Evolutionary conservation across 2,888 invertebrate species (phyloP).

Genomic region (Shargacucullia verbasci): DNA sequence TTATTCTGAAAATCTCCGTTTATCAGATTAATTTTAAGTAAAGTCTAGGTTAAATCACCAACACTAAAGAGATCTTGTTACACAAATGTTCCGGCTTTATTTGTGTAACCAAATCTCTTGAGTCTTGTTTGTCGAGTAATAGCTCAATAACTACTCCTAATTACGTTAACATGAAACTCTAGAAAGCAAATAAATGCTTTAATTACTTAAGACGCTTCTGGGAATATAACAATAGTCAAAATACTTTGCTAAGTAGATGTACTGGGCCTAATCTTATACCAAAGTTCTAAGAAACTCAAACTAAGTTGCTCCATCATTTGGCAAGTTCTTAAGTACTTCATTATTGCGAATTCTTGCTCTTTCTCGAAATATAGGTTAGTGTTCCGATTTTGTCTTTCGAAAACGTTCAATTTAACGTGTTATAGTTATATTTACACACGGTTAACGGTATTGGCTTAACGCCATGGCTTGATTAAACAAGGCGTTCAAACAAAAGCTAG

Average conservation of each 20-base stretch:
- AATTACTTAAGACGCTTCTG: no score
- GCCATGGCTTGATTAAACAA: conserved; percentile 19
- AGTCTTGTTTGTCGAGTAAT: conserved; percentile 2
- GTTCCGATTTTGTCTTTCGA: conserved; percentile 5
- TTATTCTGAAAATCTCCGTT: no score
- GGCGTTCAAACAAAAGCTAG: neutral
- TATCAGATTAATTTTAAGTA: no score
- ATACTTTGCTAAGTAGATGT: neutral
- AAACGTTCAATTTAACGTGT: conserved; percentile 2
- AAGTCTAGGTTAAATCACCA: no score
- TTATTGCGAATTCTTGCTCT: conserved; percentile 12
- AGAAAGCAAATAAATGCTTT: conserved; percentile 3
- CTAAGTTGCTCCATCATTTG: conserved; percentile 11
- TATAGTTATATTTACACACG: conserved; percentile 19
- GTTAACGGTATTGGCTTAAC: conserved; percentile 10
- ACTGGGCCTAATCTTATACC: neutral
- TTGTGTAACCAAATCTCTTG: neutral
- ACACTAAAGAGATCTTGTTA: neutral
- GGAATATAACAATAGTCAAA: conserved; percentile 1
- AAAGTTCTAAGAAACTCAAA: conserved; percentile 27
- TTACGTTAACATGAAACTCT: conserved; percentile 14
- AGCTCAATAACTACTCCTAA: conserved; percentile 6
- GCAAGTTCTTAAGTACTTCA: conserved; percentile 18
- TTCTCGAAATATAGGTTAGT: conserved; percentile 6
- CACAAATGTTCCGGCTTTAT: conserved; percentile 7